Evolutionary conservation across 2,888 invertebrate genomes (phyloP).

Genomic region (Zootermopsis nevadensis): DNA sequence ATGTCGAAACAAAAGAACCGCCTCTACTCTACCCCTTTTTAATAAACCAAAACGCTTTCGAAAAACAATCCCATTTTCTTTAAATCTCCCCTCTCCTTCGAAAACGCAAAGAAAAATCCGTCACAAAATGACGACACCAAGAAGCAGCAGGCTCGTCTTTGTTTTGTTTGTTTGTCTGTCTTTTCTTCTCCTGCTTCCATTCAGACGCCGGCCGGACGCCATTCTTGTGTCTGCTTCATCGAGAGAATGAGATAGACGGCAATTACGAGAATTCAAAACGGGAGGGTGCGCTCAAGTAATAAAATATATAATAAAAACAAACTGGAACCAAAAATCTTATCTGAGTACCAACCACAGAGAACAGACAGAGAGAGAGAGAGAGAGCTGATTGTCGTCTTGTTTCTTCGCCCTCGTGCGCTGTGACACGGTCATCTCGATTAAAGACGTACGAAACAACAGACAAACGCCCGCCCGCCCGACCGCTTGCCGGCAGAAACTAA

Average conservation of each 20-base stretch:
- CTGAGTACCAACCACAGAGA: constrained; percentile 21
- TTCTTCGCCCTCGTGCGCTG: not conserved
- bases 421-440: constrained; percentile 11
- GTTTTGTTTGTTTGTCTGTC: not conserved
- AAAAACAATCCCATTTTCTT: not conserved
- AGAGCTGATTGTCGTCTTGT: not conserved
- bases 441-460: constrained; percentile 15
- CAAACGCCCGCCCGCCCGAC: not conserved
- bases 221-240: constrained; percentile 24
- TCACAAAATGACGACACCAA: constrained; percentile 17
- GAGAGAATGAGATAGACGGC: not conserved
- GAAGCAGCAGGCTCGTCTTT: not conserved
- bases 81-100: not conserved
- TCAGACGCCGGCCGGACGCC: constrained; percentile 33
- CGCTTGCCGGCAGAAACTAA: not conserved
- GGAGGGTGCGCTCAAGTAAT: constrained; percentile 1
- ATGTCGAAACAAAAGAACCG: not conserved
- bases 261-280: constrained; percentile 15
- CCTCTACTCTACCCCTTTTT: constrained; percentile 15
- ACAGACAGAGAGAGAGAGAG: not conserved
- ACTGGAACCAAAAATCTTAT: constrained; percentile 19
- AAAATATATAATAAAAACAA: constrained; percentile 33
- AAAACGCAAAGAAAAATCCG: constrained; percentile 18
- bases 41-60: constrained; percentile 13
- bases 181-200: not conserved